Evolutionary conservation across 2,113 vertebrate species (phyloP), one percentile per base, ranked within the genome.

Genomic region (Varanus komodoensis): DNA sequence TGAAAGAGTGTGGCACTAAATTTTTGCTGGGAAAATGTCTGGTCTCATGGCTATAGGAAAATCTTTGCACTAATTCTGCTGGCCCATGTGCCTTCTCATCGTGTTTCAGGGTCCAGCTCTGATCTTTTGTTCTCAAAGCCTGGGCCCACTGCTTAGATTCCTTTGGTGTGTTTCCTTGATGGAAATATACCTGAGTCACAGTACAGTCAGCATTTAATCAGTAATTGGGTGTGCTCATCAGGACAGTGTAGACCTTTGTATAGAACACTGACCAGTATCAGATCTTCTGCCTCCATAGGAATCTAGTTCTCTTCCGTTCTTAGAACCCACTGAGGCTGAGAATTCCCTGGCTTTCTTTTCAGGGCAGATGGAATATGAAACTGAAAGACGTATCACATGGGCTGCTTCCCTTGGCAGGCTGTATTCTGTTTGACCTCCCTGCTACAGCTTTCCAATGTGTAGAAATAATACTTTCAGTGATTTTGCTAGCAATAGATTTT

Each of bases 401-500:
- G 32, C 8, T 2, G 48, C 84, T 44, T 87, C 87, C 93, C 0
- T 0, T 91, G 68, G 79, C 61, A 90, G 86, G 14, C 74, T 89
- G 57, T 87, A 89, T 94, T 23, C 29, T 74, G 23, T 50, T 82
- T 79, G 78, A 87, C 74, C 75, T 92, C 87, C 93, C 64, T 93
- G 68, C 12, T 89, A 54, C 0, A 4, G 0, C 11, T 6, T 9
- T 34, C 38, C 1, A 1, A 71, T 71, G 73, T 86, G 52, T 88
- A 91, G 92, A 52, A 12, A 32, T 50, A 93, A 21, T 19, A 81
- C 11, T 25, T 92, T 86, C 89, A 89, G 80, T 92, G 91, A 91
- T 92, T 93, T 92, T 89, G 0, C 54, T 89, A 89, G 90, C 85
- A 61, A 86, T 87, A 75, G 87, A 73, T 90, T 94, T 80, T 44